Base-by-base conservation (phyloP, 1,140 invertebrate species). In the Globodera ellingtonae region DNA sequence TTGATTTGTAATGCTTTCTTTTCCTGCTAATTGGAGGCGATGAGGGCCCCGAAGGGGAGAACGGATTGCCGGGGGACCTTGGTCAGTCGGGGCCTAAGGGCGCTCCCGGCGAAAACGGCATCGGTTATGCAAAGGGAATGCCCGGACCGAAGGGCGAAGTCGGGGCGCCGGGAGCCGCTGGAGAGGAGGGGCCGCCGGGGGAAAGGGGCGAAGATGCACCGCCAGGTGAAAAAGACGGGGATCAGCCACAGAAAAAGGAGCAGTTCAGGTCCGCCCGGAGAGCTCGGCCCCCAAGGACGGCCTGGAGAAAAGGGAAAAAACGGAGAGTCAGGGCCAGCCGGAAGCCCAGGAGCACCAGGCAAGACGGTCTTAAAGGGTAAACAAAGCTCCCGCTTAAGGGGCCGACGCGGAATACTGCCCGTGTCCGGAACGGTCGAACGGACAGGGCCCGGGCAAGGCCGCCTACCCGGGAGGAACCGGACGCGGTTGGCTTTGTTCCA, bases 161-260 rank as follows among this genome's bases (percentile, higher is more conserved):
- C 15, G 82, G 82, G 15, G 56, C 75, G 10, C 56, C 82, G 35
- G 82, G 82, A 44, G 46, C 52, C 7, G 69, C 46, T 18, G 82
- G 82, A 13, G 82, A 83, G 9, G 82, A 83, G 77, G 82, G 82
- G 52, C 70, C 46, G 8, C 82, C 82, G 24, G 82, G 82, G 35
- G 82, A 83, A n/a, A 59, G 82, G 15, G 82, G 82, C 15, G 82
- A 83, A 82, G 82, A 83, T 81, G 82, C 82, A 13, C 35, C 82
- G 8, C 81, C 81, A 18, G 79, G 79, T 80, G 50, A 44, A 10
- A 5, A 59, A 44, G 46, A 74, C 44, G 13, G 44, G 18, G 46
- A 56, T 72, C 52, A 52, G 44, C 15, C 46, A 56, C 8, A 35
- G 65, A 13, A 18, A 15, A 44, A 6, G 44, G 15, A 35, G 52